These are phyloP conservation scores for Nyctalus aviator DNA, from an alignment of 2,797 vertebrate species.

Conservation along the genomic window DNA sequence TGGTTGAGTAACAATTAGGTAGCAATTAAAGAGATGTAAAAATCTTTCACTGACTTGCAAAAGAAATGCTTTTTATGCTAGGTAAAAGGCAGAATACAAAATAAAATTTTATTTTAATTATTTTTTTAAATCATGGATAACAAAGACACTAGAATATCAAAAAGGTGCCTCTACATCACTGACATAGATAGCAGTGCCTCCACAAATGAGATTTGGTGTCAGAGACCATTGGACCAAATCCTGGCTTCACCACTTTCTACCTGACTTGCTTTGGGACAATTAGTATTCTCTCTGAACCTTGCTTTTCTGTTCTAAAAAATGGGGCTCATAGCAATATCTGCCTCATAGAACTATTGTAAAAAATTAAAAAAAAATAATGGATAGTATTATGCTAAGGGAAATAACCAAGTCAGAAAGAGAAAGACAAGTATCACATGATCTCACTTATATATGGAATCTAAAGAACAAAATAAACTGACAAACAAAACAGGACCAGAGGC, in stretches of 20 bases:
- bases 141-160: background rate
- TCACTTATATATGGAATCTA: background rate
- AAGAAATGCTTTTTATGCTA: slow-evolving; percentile 1
- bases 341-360: background rate
- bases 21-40: background rate
- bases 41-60: background rate
- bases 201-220: background rate
- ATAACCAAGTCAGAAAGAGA: background rate
- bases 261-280: background rate
- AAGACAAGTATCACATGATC: background rate
- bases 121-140: background rate
- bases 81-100: background rate
- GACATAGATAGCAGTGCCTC: background rate
- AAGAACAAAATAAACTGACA: background rate
- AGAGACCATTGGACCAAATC: background rate
- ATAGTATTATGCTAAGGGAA: background rate
- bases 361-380: background rate
- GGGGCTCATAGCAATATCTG: background rate
- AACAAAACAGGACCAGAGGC: background rate
- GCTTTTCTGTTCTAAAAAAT: background rate
- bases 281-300: background rate
- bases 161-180: background rate
- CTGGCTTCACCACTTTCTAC: background rate
- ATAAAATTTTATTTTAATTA: background rate
- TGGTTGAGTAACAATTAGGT: background rate